Evolutionary conservation across 2,113 vertebrate species (phyloP), one percentile per base, ranked within the genome.

Genomic region (Dunckerocampus dactyliophorus): DNA sequence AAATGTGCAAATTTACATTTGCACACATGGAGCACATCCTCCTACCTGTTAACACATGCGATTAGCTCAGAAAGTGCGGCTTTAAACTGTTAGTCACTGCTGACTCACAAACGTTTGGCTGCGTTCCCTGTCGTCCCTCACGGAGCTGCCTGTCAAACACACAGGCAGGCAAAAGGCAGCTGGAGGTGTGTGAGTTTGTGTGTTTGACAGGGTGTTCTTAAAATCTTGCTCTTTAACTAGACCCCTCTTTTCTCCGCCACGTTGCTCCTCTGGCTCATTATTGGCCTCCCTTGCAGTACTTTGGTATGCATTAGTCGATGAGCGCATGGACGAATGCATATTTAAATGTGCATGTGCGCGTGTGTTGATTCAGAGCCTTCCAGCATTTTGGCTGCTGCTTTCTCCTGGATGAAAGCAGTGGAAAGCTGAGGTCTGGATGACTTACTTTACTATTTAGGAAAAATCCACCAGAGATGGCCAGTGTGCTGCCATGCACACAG

Each of bases 361-460:
- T 47, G 64, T 67, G 48, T 66, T 15, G 66, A 62, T 61, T 67
- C 34, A 60, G 65, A 70, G 56, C 59, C 62, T 76, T 58, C 69
- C 75, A 69, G 71, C 65, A 59, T 45, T 73, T 74, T 83, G 80
- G 79, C 65, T 59, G 73, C 67, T 64, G 64, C 47, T 42, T 62
- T 68, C 73, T 70, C 58, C 50, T 75, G 72, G 79, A 82, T 59
- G 61, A 62, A 61, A 60, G 71, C 57, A 77, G 43, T 84, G 87
- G 85, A 87, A 86, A 83, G 53, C 65, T 76, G 74, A 86, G 72
- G 83, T 85, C 69, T 83, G 82, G 81, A 85, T 70, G 75, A 75
- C 82, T 82, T 13, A 43, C 39, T 43, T 43, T 12, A 43, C 39
- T 88, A 81, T 85, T 88, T 74, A 62, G 80, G 76, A 86, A 88